Evolutionary conservation across 2,797 vertebrate species (phyloP).

Genomic region (Hippocampus kuda): DNA sequence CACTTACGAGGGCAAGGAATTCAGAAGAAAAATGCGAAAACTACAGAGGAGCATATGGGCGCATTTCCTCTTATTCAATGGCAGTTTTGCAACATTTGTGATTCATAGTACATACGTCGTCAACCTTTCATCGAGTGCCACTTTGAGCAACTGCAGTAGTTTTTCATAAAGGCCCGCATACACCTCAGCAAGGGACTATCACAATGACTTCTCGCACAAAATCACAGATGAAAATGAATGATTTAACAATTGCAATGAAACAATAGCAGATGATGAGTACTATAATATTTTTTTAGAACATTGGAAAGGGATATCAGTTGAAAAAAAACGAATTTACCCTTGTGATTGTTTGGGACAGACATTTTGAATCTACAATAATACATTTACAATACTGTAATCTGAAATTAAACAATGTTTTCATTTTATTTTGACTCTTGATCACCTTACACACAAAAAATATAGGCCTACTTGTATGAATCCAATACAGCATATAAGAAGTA

Average conservation of each 20-base stretch:
- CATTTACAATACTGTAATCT: not conserved
- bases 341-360: not conserved
- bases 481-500: not conserved
- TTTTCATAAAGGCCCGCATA: not conserved
- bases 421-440: not conserved
- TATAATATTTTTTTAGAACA: not conserved
- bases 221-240: not conserved
- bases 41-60: conserved; percentile 7
- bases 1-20: conserved; percentile 26
- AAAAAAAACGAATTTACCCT: not conserved
- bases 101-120: not conserved
- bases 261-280: too few relatives aligned
- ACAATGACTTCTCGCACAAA: not conserved
- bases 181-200: not conserved
- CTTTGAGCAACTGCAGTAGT: not conserved
- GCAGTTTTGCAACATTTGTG: not conserved
- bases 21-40: conserved; percentile 18
- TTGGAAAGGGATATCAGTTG: not conserved
- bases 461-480: too few relatives aligned
- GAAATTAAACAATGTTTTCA: not conserved
- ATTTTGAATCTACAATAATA: not conserved
- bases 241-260: not conserved
- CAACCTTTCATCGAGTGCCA: not conserved
- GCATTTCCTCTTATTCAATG: not conserved
- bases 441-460: not conserved